Percentiles rank a stretch among this genome's conserved stretches.
Conservation (phyloP, 1,140 invertebrate genomes). For the Drosophila athabasca region DNA sequence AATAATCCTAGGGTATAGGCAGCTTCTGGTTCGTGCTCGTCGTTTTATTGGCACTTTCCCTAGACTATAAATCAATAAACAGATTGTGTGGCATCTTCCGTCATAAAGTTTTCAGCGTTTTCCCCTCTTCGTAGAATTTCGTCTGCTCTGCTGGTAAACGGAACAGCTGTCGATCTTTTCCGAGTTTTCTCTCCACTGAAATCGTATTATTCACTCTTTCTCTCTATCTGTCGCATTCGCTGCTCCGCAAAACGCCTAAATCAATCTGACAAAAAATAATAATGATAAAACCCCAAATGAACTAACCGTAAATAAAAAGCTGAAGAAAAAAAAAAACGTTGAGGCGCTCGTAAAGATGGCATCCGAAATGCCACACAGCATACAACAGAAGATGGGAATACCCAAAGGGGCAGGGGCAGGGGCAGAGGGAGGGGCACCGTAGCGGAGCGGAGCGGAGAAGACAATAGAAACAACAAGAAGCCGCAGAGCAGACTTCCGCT, state of each 20-base stretch:
- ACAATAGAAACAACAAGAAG: slow-evolving; percentile 67
- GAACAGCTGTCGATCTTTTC: slow-evolving; percentile 18
- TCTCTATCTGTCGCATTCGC: too few species aligned
- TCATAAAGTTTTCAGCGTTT: slow-evolving; percentile 74
- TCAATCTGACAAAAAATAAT: slow-evolving; percentile 46
- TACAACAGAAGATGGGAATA: slow-evolving; percentile 8
- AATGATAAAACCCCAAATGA: slow-evolving; percentile 54
- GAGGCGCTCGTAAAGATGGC: slow-evolving; percentile 59
- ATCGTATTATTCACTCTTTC: slow-evolving; percentile 23
- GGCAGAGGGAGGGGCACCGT: too few species aligned
- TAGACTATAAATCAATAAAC: slow-evolving; percentile 80
- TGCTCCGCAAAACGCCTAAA: slow-evolving; percentile 48
- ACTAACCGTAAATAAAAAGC: slow-evolving; percentile 68
- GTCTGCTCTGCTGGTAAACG: neutral
- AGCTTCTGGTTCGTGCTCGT: slow-evolving; percentile 27
- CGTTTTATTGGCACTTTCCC: slow-evolving; percentile 77
- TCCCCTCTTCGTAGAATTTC: slow-evolving; percentile 35
- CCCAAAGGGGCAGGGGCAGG: slow-evolving; percentile 3
- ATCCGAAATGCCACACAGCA: slow-evolving; percentile 70
- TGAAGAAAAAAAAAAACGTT: slow-evolving; percentile 48
- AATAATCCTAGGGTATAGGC: slow-evolving; percentile 38
- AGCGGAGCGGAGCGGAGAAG: slow-evolving; percentile 22
- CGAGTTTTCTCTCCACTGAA: slow-evolving; percentile 6
- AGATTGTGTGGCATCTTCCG: slow-evolving; percentile 64
- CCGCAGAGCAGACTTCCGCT: slow-evolving; percentile 75